Evolutionary conservation across 1,140 invertebrate genomes (phyloP).

Genomic region (Dermatophagoides farinae): DNA sequence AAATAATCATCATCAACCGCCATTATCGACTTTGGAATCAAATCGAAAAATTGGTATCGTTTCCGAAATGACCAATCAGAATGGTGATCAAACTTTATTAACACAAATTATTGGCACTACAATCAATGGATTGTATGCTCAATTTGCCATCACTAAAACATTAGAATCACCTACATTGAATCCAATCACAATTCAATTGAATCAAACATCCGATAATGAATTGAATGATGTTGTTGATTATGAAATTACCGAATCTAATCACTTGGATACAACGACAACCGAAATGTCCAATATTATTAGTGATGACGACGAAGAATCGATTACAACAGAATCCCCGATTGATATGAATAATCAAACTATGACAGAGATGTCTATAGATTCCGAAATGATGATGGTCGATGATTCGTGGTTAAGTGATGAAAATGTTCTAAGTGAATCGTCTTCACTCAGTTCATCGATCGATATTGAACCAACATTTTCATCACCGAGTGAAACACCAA

Average conservation of each 20-base stretch:
- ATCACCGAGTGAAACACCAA: not conserved
- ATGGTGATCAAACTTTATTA: not conserved
- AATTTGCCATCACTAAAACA: constrained; percentile 28
- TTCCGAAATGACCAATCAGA: constrained; percentile 1
- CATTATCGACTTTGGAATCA: not conserved
- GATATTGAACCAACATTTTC: not conserved
- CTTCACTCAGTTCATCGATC: not conserved
- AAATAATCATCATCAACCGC: not conserved
- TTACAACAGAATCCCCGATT: not conserved
- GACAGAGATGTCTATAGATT: not conserved
- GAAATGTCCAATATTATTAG: constrained; percentile 9
- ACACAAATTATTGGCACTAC: constrained; percentile 56
- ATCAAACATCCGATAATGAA: not conserved
- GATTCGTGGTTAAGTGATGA: no score
- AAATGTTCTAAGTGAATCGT: no score
- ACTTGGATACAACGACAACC: not conserved
- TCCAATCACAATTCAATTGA: not conserved
- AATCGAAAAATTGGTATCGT: not conserved
- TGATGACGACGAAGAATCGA: not conserved
- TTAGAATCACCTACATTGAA: not conserved
- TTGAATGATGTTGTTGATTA: not conserved
- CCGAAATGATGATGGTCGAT: not conserved
- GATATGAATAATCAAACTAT: not conserved
- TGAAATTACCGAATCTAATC: not conserved
- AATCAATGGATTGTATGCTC: constrained; percentile 54